phyloP scores from a whole-genome alignment of 2,888 invertebrate genomes.

The Drosophila hamatofila region DNA sequence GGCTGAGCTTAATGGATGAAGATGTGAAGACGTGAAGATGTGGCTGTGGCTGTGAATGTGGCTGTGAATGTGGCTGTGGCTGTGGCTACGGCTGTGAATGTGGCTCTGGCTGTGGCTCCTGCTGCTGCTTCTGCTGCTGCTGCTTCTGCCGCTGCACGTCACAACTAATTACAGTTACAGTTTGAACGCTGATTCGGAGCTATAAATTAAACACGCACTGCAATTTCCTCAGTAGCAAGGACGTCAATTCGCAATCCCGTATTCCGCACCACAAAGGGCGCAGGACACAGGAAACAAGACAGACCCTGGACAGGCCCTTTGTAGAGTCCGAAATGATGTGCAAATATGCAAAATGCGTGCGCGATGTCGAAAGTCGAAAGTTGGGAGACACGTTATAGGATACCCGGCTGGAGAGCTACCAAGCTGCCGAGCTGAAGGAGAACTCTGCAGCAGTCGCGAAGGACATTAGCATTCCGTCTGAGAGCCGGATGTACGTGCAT shows the following conservation, averaged over 20 bases:
- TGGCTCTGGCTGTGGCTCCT: no score
- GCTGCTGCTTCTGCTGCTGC: background rate
- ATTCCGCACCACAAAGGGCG: background rate
- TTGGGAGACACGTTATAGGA: constrained; percentile 34
- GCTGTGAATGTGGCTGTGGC: no score
- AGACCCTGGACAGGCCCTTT: background rate
- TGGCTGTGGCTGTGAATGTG: no score
- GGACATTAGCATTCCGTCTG: constrained; percentile 63
- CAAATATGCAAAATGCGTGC: constrained; percentile 74
- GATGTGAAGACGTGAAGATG: background rate
- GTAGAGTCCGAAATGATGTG: constrained; percentile 53
- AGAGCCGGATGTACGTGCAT: constrained; percentile 25
- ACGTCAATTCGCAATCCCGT: background rate
- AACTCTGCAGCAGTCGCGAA: background rate
- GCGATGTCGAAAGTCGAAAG: constrained; percentile 45
- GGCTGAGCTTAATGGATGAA: constrained; percentile 1
- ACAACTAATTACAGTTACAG: constrained; percentile 56
- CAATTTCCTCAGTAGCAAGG: constrained; percentile 29
- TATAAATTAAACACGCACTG: constrained; percentile 51
- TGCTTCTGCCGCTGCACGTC: constrained; percentile 9
- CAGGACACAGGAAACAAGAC: no score
- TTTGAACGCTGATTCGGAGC: constrained; percentile 22
- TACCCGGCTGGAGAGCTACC: background rate
- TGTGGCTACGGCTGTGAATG: no score
- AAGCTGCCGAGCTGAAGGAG: background rate